Base-by-base conservation (phyloP, 2,113 vertebrate species). In the Dipodomys spectabilis region DNA sequence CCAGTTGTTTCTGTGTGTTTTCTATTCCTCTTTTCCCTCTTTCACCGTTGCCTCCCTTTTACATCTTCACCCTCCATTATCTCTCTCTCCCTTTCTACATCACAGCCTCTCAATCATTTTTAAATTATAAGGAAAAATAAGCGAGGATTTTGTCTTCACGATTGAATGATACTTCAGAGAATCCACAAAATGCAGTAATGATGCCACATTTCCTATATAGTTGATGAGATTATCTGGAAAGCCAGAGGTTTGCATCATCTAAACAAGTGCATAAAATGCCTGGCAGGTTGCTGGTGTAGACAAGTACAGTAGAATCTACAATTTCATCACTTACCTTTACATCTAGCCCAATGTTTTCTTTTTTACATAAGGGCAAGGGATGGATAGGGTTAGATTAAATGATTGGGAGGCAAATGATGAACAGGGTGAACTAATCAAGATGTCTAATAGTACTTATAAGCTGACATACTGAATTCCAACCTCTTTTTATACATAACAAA, bases 181-280 rank as follows among this genome's bases (percentile, higher is more conserved):
- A 80, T 19, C 19, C 9, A 19, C 65, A 95, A 67, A 88, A 69
- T 49, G 45, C 27, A n/a, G 11, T 44, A 67, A 78, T 92, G 65
- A 69, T 71, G 13, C 3, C 7, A 18, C 5, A 74, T 85, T 75
- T 25, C 4, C 30, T 77, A 18, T 23, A 25, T 45, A 32, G 92
- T 86, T 92, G 35, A 12, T 85, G n/a, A 28, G 77, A 18, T 75
- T 88, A 68, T 39, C 44, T 86, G 30, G 44, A 82, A 81, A 87
- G n/a, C 35, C 1, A 60, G 68, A 79, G 60, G 15, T 13, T 45
- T 77, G 30, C 80, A 45, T 86, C 22, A 88, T 65, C 67, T 23
- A 23, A 90, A 15, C 10, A 32, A 73, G 23, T 73, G 7, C 32
- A 30, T 68, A 39, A 93, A 72, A 62, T 72, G 23, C 6, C 67